Base-by-base conservation (phyloP, 1,140 invertebrate genomes). In the Cydia splendana region DNA sequence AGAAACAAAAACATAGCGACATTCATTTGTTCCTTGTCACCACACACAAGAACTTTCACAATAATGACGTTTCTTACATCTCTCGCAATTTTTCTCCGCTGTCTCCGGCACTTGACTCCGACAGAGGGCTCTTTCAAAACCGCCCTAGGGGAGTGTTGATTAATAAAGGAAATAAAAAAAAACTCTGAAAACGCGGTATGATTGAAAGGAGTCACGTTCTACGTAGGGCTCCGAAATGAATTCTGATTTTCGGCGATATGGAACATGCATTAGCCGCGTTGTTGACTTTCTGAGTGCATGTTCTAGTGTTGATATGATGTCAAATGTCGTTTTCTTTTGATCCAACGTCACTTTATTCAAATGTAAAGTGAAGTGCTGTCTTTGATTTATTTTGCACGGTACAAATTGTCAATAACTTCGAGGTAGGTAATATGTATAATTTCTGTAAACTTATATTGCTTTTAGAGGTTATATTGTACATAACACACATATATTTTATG, bases 111-210 rank as follows among this genome's bases (percentile, higher is more conserved):
- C 87, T 90, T 85, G 86, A 89, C 86, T 87, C 79, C 75, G 79
- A 77, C 79, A 71, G 82, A 90, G 87, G 82, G 85, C 84, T 85
- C 84, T 88, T 79, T 80, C 74, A 77, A 87, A 88, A 88, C 87
- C 83, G 84, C 81, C 77, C 75, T 74, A 67, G 86, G 88, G 88
- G 86, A 82, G 84, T 80, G 79, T 83, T 87, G 87, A 91, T 89
- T 90, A 90, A 91, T 89, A 90, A 86, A 87, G 83, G 86, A 88
- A 89, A 90, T 84, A 89, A 86, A 88, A 88, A 87, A 80, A 80
- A 77, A 79, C 80, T 75, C 65, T 24, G 62, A 76, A 80, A 77
- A 38, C 34, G 30, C 65, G 74, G 75, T 82, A 80, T 87, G 83
- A 90, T 88, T 87, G 81, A 86, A 82, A 81, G 84, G 77, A 87